Conservation (phyloP, 2,113 vertebrate genomes). For the Rhinopomastus cyanomelas region DNA sequence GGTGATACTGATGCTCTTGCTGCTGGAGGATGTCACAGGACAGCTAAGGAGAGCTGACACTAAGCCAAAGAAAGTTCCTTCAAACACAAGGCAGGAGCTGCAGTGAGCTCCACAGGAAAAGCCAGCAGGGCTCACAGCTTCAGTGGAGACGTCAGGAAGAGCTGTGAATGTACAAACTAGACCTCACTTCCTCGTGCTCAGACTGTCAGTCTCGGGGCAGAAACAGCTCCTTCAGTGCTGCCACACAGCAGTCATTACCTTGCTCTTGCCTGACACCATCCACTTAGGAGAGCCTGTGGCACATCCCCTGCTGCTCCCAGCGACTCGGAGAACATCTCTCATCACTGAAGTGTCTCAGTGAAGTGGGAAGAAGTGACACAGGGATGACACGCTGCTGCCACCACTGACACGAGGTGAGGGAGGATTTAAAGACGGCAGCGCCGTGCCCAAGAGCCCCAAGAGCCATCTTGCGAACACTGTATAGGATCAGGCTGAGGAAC, state of each 20-base stretch:
- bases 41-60: neutral
- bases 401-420: neutral
- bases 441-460: neutral
- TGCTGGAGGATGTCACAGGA: neutral
- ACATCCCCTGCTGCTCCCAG: neutral
- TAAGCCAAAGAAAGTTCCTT: neutral
- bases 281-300: neutral
- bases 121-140: neutral
- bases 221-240: neutral
- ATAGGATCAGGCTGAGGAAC: neutral
- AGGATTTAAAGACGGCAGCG: neutral
- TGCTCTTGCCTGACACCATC: neutral
- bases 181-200: neutral
- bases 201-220: neutral
- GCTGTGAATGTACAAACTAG: neutral
- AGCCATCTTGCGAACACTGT: neutral
- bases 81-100: conserved; percentile 7
- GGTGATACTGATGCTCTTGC: neutral
- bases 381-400: neutral
- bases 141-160: neutral
- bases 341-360: neutral
- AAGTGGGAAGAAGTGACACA: neutral
- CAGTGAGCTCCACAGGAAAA: conserved; percentile 7
- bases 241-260: neutral
- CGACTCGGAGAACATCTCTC: neutral